phyloP scores from a whole-genome alignment of 2,888 invertebrate species.

The Tetragonisca angustula region DNA sequence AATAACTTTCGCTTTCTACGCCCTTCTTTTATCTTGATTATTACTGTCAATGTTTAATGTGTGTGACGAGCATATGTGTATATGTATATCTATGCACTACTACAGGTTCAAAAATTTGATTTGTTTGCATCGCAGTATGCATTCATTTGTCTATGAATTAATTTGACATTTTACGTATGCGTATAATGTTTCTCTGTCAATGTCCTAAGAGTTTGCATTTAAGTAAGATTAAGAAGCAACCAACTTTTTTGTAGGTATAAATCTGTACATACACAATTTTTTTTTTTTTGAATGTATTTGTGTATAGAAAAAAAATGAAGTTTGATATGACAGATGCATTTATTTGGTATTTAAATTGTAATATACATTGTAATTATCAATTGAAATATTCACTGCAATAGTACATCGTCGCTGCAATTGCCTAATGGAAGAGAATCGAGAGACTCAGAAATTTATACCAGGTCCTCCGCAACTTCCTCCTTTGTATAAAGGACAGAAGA shows the following conservation, averaged over 20 bases:
- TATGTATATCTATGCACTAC: conserved; percentile 9
- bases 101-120: background rate
- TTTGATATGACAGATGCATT: background rate
- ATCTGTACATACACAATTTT: background rate
- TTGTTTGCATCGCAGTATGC: conserved; percentile 10
- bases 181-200: background rate
- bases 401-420: background rate
- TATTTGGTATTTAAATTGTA: background rate
- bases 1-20: conserved; percentile 41
- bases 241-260: background rate
- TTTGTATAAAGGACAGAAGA: conserved; percentile 73
- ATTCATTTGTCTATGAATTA: conserved; percentile 23
- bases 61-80: background rate
- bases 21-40: background rate
- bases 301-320: background rate
- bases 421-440: conserved; percentile 47
- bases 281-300: too few relatives aligned
- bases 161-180: conserved; percentile 17
- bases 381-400: conserved; percentile 17
- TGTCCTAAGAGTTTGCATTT: background rate
- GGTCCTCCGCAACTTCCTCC: conserved; percentile 76
- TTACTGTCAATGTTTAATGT: background rate
- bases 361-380: background rate
- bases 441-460: conserved; percentile 23
- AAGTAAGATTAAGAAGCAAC: background rate